phyloP scores from a whole-genome alignment of 1,140 invertebrate genomes.

The Zeugodacus cucurbitae region DNA sequence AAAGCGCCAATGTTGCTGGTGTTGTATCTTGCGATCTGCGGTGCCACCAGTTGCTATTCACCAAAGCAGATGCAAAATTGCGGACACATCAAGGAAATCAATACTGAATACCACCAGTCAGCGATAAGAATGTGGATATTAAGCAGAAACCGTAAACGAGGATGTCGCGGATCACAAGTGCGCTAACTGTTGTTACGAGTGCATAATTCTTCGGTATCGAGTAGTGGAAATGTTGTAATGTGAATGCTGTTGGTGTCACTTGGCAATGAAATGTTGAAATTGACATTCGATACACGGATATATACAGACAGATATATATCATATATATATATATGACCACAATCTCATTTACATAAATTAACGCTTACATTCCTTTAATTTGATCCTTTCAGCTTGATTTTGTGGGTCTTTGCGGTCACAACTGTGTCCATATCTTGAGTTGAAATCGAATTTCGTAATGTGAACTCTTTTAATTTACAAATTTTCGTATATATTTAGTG shows the following conservation, averaged over 20 bases:
- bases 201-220: neutral
- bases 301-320: neutral
- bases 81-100: neutral
- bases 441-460: neutral
- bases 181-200: neutral
- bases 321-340: neutral
- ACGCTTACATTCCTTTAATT: neutral
- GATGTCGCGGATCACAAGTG: neutral
- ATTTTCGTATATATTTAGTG: neutral
- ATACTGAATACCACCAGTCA: neutral
- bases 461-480: no score
- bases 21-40: neutral
- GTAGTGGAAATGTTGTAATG: neutral
- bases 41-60: neutral
- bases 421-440: neutral
- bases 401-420: constrained; percentile 37
- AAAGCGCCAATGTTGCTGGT: neutral
- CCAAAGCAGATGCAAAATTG: neutral
- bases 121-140: neutral
- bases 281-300: neutral
- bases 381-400: constrained; percentile 3
- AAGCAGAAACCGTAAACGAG: neutral
- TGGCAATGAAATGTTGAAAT: constrained; percentile 21
- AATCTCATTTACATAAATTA: no score
- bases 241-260: neutral